Evolutionary conservation across 2,113 vertebrate genomes (phyloP), one percentile per base, ranked within the genome.

Genomic region (Calyptomena viridis): DNA sequence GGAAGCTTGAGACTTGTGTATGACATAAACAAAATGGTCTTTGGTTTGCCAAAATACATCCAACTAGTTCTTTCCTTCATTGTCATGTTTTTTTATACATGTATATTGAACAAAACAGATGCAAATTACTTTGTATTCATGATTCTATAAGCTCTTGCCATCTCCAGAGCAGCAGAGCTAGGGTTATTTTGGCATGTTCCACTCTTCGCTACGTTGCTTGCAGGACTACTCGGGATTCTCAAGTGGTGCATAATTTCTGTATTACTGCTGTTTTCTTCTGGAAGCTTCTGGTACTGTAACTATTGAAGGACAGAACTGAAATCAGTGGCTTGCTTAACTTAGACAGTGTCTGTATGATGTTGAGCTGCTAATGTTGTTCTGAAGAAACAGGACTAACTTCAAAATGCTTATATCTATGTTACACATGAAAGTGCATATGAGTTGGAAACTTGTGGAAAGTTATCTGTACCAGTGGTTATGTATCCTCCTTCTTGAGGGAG

Each of bases 371-470:
- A 42, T n/a, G 2, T 22, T 74, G n/a, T 76, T 90, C 18, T 58
- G 37, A 86, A 67, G 53, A 87, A 81, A 50, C 67, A 66, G 33
- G 14, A 66, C 12, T 59, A 46, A 25, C 23, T 63, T 74, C 25
- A 63, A 33, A 69, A 47, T 72, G 35, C 42, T 72, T 67, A 0
- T 28, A 21, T 16, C 33, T 67, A 1, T n/a, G 20, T 71, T 50
- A 27, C 1, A 20, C 2, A 3, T 72, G 35, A 66, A 74, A 72
- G 42, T 60, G 27, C 8, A 0, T 58, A 3, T 1, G 1, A 33
- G 5, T 52, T 78, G 47, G 64, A 63, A 94, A n/a, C 28, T 46
- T 8, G 16, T 35, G 40, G 42, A 56, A 72, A 17, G 21, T 30
- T 27, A 6, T 10, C 5, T 56, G 16, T 58, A 8, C 13, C 42